Base-by-base conservation (phyloP, 2,797 vertebrate genomes). In the Phrynocephalus vlangalii region DNA sequence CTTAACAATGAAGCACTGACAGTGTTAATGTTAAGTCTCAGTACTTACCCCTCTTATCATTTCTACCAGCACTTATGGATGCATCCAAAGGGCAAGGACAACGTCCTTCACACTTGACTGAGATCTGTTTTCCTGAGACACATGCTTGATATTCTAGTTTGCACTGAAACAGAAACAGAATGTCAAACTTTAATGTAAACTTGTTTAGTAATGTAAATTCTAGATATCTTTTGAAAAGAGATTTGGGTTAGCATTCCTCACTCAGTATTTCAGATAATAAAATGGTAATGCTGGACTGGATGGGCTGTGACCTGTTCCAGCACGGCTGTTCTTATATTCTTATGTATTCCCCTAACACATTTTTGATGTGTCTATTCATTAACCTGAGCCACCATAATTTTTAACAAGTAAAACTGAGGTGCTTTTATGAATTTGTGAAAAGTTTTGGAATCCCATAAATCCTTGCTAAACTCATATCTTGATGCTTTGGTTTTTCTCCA, bases 71-170 rank as follows among this genome's bases (percentile, higher is more conserved):
- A 87, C 92, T 97, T 84, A 92, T 94, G 75, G 97, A 94, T 87
- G 94, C 95, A 86, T 96, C 95, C 87, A 96, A 87, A 86, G 96
- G 95, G 94, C 98, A 99, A 28, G 98, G 98, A 93, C 98, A 99
- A 91, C 93, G 97, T 95, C 98, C 98, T 93, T 98, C 90, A 86
- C 99, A 99, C 95, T 97, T 98, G 93, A 98, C 96, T 67, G 97
- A 97, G 80, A 99, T 98, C 94, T 98, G 97, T 96, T 99, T 99
- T 93, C 97, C 98, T 90, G 97, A 97, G 96, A 98, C 97, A 95
- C 99, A 99, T 2, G 98, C 97, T 94, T 99, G 98, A 95, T 99
- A 99, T 87, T 99, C 98, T 91, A 99, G 96, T 94, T 99, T 99
- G 96, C 99, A 99, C 98, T 99, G 96, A 85, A 94, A 90, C 48